Base-by-base conservation (phyloP, 2,113 vertebrate genomes). In the Motacilla alba region DNA sequence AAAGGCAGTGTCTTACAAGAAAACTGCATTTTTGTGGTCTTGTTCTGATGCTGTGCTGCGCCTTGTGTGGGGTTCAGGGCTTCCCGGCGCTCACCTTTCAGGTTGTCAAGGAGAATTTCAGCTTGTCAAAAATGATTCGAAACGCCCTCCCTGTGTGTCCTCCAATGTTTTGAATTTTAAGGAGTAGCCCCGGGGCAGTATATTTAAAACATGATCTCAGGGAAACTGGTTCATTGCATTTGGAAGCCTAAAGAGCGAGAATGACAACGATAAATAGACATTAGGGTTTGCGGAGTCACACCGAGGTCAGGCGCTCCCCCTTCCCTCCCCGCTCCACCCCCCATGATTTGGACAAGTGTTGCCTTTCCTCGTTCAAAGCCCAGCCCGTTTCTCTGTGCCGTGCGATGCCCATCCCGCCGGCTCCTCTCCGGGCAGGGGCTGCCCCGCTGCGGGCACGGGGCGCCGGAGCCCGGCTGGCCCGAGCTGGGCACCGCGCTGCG, bases 191-290 rank as follows among this genome's bases (percentile, higher is more conserved):
- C 44, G 1, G 92, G 96, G 95, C 88, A 75, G 76, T 90, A 90
- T 97, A 94, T 95, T 96, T 96, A 96, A 94, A 96, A 93, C 88
- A 95, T 96, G 93, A 97, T 96, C 92, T 86, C 85, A 72, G 85
- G 72, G 85, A 94, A 96, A 63, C 83, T 44, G 83, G 68, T 84
- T 96, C 94, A 90, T 75, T 89, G 92, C 88, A 72, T 78, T 84
- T 78, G 88, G 85, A 93, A 96, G 90, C 93, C 76, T 88, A n/a
- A 91, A 90, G 76, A 94, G 68, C 7, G 2, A 69, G 90, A 85
- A 75, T 78, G 93, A 92, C 90, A 86, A 64, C 92, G 31, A 93
- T 94, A 95, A 93, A 96, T 89, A 92, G 95, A 75, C 88, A 81
- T 64, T 4, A 60, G 56, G 69, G 72, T 59, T 74, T n/a, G 75